phyloP scores from a whole-genome alignment of 2,888 invertebrate genomes.

The Clanis bilineata region DNA sequence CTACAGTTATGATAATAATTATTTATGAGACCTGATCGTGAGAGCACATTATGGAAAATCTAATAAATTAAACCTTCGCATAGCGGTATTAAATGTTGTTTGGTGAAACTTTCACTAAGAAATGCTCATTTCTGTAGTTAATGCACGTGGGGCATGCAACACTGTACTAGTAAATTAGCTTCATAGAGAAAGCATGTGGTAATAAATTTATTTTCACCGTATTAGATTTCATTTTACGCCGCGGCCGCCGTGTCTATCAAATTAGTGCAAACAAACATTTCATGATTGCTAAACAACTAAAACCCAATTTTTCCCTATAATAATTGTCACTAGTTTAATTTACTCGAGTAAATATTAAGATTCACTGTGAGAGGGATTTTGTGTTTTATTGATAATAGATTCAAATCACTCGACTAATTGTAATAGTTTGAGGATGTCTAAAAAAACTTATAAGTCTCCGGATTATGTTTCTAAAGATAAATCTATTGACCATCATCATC shows the following conservation, averaged over 20 bases:
- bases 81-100: slow-evolving; percentile 38
- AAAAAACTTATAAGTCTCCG: no score
- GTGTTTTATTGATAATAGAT: no score
- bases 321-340: neutral
- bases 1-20: slow-evolving; percentile 14
- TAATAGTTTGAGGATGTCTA: no score
- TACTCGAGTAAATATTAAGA: neutral
- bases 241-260: neutral
- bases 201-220: neutral
- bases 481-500: no score
- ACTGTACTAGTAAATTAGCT: neutral
- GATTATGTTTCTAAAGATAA: no score
- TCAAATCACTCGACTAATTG: no score
- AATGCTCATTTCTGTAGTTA: slow-evolving; percentile 52
- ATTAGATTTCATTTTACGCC: neutral
- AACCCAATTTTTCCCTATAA: neutral
- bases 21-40: slow-evolving; percentile 29
- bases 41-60: slow-evolving; percentile 29
- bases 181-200: slow-evolving; percentile 11
- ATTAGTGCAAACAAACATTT: neutral
- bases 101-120: slow-evolving; percentile 49
- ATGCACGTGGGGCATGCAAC: slow-evolving; percentile 23
- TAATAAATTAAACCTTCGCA: slow-evolving; percentile 42
- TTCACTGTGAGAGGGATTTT: no score
- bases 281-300: neutral